Base-by-base conservation (phyloP, 2,113 vertebrate species). In the Trichechus manatus region DNA sequence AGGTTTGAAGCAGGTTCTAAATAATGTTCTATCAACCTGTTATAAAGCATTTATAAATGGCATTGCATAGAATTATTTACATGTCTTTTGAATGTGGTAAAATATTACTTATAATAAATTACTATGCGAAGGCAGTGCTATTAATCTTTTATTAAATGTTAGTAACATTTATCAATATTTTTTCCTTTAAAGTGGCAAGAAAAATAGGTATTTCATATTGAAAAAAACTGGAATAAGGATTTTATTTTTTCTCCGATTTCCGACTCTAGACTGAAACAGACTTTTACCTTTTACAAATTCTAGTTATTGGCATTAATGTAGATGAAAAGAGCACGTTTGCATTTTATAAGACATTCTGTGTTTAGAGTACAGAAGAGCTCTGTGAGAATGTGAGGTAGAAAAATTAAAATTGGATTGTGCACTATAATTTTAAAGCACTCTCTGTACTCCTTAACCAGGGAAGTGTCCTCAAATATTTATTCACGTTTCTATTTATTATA, bases 41-140 rank as follows among this genome's bases (percentile, higher is more conserved):
- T 96, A 93, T 91, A 94, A 95, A 93, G 75, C 63, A 85, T 92
- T 96, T 96, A 94, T 96, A 97, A 97, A 96, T 96, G 93, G 47
- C 86, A 96, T n/a, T 91, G n/a, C 77, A 91, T 80, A 79, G 72
- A 90, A 96, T 93, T 92, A 96, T 97, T 97, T 97, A 87, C 77
- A 44, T 78, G 63, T 94, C n/a, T 91, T 53, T 85, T 87, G 27
- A 96, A 91, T 17, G 66, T 94, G 91, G 96, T 95, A 96, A 97
- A 97, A 94, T 0, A 63, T 20, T 81, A 44, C 42, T 89, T 81
- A 74, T 80, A 91, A 95, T 92, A 96, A 92, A 95, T 95, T 94
- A 91, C 89, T 93, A 93, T 95, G 27, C 20, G 91, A 97, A 95
- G 94, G 4, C 14, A 83, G 42, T 87, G 36, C 23, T 94, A 96